Base-by-base conservation (phyloP, 2,797 vertebrate genomes). In the Florisuga fusca region DNA sequence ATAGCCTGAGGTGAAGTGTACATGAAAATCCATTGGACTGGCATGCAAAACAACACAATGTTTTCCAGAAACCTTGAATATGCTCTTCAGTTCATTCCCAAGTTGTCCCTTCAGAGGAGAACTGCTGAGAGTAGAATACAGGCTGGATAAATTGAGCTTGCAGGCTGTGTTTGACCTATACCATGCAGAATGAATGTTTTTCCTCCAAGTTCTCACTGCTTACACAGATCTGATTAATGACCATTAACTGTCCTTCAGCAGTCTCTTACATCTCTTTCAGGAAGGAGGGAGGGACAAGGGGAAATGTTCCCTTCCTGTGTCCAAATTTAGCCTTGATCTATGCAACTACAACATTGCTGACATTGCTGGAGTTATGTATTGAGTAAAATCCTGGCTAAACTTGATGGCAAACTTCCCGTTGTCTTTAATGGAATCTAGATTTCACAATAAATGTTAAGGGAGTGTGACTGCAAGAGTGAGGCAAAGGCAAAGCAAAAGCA, bases 401-500 rank as follows among this genome's bases (percentile, higher is more conserved):
- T 27, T 23, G 27, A 92, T 83, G 87, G 75, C 87, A 95, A 87
- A 90, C 75, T 46, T 94, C 76, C 89, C 15, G 0, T 25, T 55
- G 72, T 81, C 54, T 92, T 84, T 55, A 84, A n/a, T 29, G 82
- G 45, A 76, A 34, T 36, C 62, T 67, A 51, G 48, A 91, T 94
- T 96, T 96, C 94, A 82, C 87, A 93, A 95, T 27, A 66, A 59
- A 59, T 14, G 53, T 67, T 88, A n/a, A 83, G 51, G 45, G 69
- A 89, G 18, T 62, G 38, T 59, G 58, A 50, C 87, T 63, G 58
- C 34, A 88, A 84, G 86, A 87, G 82, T 85, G 90, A 95, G 92
- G 73, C 84, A 96, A 95, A 94, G 76, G 79, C 79, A 76, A 94
- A 93, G 41, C 26, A 78, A 87, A 85, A 87, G 61, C 36, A 83